A percentile compares a stretch with the other conserved stretches of the same genome.
Conservation (phyloP, 2,113 vertebrate species). For the Triplophysa dalaica region DNA sequence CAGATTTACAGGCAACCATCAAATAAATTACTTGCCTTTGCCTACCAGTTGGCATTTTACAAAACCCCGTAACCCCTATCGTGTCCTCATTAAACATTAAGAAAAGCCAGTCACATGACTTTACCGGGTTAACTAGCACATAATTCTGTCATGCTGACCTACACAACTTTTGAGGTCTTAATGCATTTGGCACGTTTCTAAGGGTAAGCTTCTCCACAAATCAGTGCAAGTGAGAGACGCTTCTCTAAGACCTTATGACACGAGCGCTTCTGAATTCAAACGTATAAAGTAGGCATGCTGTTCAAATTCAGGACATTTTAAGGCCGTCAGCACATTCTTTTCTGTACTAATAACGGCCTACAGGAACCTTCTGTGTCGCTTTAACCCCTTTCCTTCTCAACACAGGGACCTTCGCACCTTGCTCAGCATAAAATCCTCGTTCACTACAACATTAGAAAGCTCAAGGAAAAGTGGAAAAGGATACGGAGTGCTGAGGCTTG, state of each 20-base stretch:
- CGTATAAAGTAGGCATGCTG: neutral
- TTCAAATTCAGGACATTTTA: constrained; percentile 24
- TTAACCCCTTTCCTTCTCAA: constrained; percentile 67
- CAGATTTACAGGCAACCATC: neutral
- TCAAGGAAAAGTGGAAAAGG: constrained; percentile 85
- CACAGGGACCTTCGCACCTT: constrained; percentile 66
- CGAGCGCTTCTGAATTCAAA: neutral
- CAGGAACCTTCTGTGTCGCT: constrained; percentile 52
- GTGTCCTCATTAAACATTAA: constrained; percentile 9
- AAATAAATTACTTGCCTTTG: neutral
- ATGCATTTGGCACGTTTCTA: constrained; percentile 12
- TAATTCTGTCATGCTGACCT: constrained; percentile 10
- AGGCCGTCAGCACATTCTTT: constrained; percentile 32
- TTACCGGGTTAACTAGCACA: neutral
- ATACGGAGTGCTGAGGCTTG: constrained; percentile 81
- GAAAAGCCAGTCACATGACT: neutral
- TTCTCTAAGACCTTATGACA: neutral
- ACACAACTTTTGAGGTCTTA: neutral
- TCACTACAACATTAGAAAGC: constrained; percentile 52
- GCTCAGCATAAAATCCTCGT: constrained; percentile 71
- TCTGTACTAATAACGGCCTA: constrained; percentile 28
- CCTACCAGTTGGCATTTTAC: neutral
- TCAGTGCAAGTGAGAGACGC: neutral
- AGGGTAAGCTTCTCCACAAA: constrained; percentile 3
- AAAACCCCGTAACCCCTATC: neutral